Evolutionary conservation across 2,797 vertebrate species (phyloP), one percentile per base, ranked within the genome.

Genomic region (Uromys caudimaculatus): DNA sequence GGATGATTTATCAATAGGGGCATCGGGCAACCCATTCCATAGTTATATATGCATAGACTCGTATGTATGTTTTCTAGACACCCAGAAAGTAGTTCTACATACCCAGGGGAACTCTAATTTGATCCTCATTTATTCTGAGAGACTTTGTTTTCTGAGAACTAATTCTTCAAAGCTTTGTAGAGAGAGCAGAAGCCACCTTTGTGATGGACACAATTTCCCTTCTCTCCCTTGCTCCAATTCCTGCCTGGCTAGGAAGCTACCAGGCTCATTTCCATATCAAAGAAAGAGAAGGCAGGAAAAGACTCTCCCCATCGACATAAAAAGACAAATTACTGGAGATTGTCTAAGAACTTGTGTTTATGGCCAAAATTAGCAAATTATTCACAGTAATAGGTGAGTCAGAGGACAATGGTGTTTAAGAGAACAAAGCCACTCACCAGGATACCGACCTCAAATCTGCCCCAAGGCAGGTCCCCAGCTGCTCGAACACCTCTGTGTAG

Each of bases 331-430:
- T 96, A 92, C 67, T 97, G 93, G 79, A 75, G 64, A 92, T 95
- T 96, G 93, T 79, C 77, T 93, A 97, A 97, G 97, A 97, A 97
- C 94, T 97, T 96, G 95, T 97, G 91, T 96, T 96, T 96, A 94
- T 92, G 97, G 93, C 10, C 81, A 90, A 86, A 98, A 98, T 98
- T 97, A 97, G 92, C 90, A 97, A 96, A 97, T 97, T 97, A 97
- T 97, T 97, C 95, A 91, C 97, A 94, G 83, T 90, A 94, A 96
- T 97, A 96, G 90, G 94, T 97, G 96, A 97, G 88, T 94, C n/a
- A 73, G 77, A 96, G 81, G 92, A 97, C 95, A 95, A 97, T 95
- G 91, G 83, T 95, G 83, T 96, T 97, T 95, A 96, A 92, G 93
- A 92, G 96, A 97, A 95, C 90, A 97, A 97, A 97, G 93, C 54